Percentiles rank a stretch among this genome's conserved stretches.
Evolutionary conservation across 1,140 invertebrate species (phyloP).

Genomic region (Scaptomyza montana): DNA sequence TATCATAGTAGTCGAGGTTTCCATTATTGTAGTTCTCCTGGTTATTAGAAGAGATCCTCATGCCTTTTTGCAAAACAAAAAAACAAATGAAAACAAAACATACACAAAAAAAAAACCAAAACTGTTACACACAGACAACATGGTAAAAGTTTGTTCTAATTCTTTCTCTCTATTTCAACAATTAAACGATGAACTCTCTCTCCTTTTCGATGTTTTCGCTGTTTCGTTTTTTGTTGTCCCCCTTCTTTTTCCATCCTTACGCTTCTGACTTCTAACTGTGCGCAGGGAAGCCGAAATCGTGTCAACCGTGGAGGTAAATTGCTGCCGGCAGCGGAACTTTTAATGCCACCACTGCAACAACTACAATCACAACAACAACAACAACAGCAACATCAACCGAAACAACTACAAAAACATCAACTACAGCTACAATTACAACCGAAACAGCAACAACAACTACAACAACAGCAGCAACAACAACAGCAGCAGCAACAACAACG

Average conservation of each 20-base stretch:
- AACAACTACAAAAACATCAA: constrained; percentile 52
- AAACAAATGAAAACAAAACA: constrained; percentile 8
- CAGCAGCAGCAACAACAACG: constrained; percentile 69
- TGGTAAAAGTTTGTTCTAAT: constrained; percentile 52
- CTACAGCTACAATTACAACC: constrained; percentile 49
- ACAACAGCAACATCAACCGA: constrained; percentile 40
- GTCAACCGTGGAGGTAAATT: constrained; percentile 64
- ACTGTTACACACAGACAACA: constrained; percentile 6
- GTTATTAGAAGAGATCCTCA: constrained; percentile 10
- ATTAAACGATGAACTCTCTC: constrained; percentile 30
- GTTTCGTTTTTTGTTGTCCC: constrained; percentile 37
- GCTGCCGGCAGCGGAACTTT: constrained; percentile 54
- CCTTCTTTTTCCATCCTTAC: constrained; percentile 12
- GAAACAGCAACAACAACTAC: constrained; percentile 45
- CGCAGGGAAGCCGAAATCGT: constrained; percentile 61
- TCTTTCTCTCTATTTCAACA: constrained; percentile 47
- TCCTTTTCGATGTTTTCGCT: constrained; percentile 47
- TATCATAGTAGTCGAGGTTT: too few species aligned
- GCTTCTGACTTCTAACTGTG: constrained; percentile 17
- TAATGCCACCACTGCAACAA: constrained; percentile 60
- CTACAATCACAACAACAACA: constrained; percentile 59
- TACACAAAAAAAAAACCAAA: background rate
- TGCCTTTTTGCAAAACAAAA: background rate
- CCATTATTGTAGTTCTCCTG: constrained; percentile 23
- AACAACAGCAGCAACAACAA: constrained; percentile 45